A percentile compares a stretch with the other conserved stretches of the same genome.
Conservation (phyloP, 2,797 vertebrate species). For the Thamnophis elegans region DNA sequence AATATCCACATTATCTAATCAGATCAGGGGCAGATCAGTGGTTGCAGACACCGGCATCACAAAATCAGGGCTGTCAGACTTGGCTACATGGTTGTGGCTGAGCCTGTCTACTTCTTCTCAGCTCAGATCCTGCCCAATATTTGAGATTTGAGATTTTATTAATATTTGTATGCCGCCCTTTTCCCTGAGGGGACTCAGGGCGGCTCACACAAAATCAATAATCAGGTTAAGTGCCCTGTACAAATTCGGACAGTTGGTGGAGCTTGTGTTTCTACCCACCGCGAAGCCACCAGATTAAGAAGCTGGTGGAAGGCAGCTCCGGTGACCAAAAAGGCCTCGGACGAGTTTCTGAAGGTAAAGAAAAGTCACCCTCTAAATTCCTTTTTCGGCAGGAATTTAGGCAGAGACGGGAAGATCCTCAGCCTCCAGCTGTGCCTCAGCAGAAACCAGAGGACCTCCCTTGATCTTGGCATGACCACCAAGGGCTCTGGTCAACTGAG, state of each 20-base stretch:
- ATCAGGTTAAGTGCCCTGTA: neutral
- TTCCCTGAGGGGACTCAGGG: no score
- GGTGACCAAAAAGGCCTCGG: neutral
- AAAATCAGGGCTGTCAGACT: neutral
- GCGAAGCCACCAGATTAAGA: neutral
- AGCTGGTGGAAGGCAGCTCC: neutral
- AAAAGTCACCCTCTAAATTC: neutral
- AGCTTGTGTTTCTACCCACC: neutral
- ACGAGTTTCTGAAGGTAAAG: neutral
- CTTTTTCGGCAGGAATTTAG: neutral
- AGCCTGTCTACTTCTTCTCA: neutral
- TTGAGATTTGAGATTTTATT: no score
- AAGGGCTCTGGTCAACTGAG: neutral
- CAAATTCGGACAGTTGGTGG: neutral
- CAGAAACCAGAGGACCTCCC: neutral
- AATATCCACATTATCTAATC: neutral
- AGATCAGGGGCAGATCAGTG: neutral
- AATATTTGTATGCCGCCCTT: no score
- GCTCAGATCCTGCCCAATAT: neutral
- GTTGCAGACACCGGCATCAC: neutral
- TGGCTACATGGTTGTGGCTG: neutral
- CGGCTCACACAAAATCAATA: no score
- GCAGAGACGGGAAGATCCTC: neutral
- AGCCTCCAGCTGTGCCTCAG: neutral
- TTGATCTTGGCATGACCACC: neutral